Evolutionary conservation across 1,140 invertebrate species (phyloP), one percentile per base, ranked within the genome.

Genomic region (Hypothenemus hampei): DNA sequence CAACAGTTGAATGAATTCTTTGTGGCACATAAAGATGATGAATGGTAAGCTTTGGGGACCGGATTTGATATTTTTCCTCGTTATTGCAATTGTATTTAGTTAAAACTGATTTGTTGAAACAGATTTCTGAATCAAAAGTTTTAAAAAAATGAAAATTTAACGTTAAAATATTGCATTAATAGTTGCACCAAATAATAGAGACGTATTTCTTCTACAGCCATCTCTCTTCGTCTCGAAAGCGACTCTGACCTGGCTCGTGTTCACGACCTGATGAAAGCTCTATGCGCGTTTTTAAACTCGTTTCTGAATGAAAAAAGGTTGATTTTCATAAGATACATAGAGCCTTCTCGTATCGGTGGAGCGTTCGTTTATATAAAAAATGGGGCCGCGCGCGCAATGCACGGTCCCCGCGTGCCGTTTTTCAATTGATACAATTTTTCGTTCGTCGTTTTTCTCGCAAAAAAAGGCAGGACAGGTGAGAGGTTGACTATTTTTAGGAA

Each of bases 1-100:
- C 92, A 97, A 71, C 96, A 99, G 70, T 81, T 98, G 16, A 96
- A 96, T 73, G 95, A 98, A 73, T 99, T 99, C 78, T 99, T 99
- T 78, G 87, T 98, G 65, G 84, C 86, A 23, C 97, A 99, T 77
- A 98, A 98, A 76, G 96, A 99, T 70, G 97, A 99, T 74, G 97
- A 99, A 86, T 99, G 97, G 97, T 99, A 33, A 45, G 55, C 45
- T 24, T 45, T 45, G 24, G 16, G 11, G 3, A n/a, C n/a, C n/a
- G n/a, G 26, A n/a, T n/a, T n/a, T n/a, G n/a, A n/a, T n/a, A n/a
- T n/a, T n/a, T n/a, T n/a, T n/a, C n/a, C n/a, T n/a, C n/a, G n/a
- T n/a, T n/a, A n/a, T n/a, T n/a, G n/a, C n/a, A n/a, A n/a, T n/a
- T n/a, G n/a, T n/a, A n/a, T n/a, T n/a, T n/a, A n/a, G n/a, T n/a